phyloP scores from a whole-genome alignment of 2,797 vertebrate genomes.

The Siniperca undulata region DNA sequence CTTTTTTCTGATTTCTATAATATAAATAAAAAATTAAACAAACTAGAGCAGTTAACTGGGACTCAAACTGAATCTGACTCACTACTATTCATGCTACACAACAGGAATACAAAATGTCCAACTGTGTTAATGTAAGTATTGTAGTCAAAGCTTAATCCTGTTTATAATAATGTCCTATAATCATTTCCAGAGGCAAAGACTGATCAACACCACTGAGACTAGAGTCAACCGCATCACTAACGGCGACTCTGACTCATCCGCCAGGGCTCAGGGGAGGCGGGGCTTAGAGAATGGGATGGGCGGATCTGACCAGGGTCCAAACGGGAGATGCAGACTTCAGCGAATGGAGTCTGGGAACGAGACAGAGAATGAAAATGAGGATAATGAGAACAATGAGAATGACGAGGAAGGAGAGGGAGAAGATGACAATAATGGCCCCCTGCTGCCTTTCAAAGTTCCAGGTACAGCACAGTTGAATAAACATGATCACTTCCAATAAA shows the following conservation, averaged over 20 bases:
- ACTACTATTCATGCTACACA: neutral
- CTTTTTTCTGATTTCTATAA: neutral
- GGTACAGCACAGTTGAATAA: constrained; percentile 74
- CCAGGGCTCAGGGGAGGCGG: constrained; percentile 88
- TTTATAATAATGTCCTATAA: neutral
- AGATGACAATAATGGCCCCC: constrained; percentile 85
- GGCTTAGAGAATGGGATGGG: constrained; percentile 91
- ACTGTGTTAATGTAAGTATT: neutral
- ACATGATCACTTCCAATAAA: too few relatives aligned
- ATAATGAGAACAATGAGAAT: constrained; percentile 90
- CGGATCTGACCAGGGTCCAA: constrained; percentile 82
- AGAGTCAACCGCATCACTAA: constrained; percentile 84
- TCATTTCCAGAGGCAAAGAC: constrained; percentile 89
- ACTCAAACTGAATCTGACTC: neutral
- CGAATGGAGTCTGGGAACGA: constrained; percentile 84
- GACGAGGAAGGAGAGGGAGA: constrained; percentile 87
- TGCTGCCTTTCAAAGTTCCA: constrained; percentile 91
- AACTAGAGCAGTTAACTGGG: neutral
- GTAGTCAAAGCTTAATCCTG: neutral
- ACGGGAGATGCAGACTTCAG: constrained; percentile 76
- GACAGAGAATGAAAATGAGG: constrained; percentile 90
- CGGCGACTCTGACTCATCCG: constrained; percentile 89
- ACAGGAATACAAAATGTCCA: neutral
- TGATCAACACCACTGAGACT: constrained; percentile 92
- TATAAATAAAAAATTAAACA: constrained; percentile 1